Conservation (phyloP, 2,797 vertebrate species). For the Pseudomugil tenellus region DNA sequence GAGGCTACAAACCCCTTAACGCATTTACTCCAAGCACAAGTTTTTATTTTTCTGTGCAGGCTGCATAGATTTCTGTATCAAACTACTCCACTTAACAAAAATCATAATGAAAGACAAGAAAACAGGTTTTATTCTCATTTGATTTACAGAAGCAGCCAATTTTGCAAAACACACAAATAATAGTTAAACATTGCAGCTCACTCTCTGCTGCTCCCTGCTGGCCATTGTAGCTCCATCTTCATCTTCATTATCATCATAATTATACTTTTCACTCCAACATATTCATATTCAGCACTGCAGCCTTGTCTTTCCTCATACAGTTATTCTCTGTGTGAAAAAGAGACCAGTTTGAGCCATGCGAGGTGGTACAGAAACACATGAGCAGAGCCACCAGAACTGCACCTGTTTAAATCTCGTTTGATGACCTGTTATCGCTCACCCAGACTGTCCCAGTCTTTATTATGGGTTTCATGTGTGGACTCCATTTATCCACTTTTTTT, state of each 20-base stretch:
- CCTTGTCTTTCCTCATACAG: conserved; percentile 37
- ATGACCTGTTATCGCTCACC: not conserved
- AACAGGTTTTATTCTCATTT: conserved; percentile 19
- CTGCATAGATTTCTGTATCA: conserved; percentile 52
- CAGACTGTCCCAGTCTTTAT: not conserved
- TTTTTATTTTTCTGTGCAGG: conserved; percentile 39
- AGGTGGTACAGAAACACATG: conserved; percentile 21
- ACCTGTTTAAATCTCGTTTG: not conserved
- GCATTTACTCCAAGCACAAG: conserved; percentile 62
- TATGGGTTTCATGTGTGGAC: not conserved
- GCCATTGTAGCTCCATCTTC: conserved; percentile 47
- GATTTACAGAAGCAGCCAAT: conserved; percentile 12
- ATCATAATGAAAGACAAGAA: conserved; percentile 37
- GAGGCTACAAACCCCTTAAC: conserved; percentile 53
- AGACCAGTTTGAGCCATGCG: conserved; percentile 10
- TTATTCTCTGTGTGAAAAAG: conserved; percentile 25
- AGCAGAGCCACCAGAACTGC: conserved; percentile 14
- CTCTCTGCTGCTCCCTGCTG: conserved; percentile 78
- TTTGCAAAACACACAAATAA: conserved; percentile 27
- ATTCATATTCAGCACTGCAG: conserved; percentile 27
- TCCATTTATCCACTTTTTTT: conserved; percentile 1
- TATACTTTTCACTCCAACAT: conserved; percentile 8
- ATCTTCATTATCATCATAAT: conserved; percentile 12
- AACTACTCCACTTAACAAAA: conserved; percentile 44
- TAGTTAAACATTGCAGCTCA: conserved; percentile 25